These are phyloP conservation scores for Bungarus multicinctus DNA, from an alignment of 2,113 vertebrate genomes.

Conservation along the genomic window DNA sequence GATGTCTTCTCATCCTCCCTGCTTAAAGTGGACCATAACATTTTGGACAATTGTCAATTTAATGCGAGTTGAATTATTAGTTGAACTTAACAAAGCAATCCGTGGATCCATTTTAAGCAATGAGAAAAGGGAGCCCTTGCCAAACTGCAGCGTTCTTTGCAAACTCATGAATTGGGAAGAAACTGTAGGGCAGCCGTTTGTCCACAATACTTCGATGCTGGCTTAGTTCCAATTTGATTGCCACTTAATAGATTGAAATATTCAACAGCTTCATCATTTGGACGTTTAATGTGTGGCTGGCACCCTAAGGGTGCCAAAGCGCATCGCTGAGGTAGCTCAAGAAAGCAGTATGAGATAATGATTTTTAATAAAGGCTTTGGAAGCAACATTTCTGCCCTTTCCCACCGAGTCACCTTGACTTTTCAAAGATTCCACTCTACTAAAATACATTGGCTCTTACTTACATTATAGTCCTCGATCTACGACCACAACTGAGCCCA, in stretches of 20 bases:
- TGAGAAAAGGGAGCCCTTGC: neutral
- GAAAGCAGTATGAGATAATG: neutral
- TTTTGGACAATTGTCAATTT: accelerated
- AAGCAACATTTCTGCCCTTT: neutral
- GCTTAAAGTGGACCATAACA: neutral
- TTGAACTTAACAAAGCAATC: neutral
- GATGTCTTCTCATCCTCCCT: neutral
- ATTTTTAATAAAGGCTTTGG: neutral
- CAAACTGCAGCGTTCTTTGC: neutral
- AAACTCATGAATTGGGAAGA: neutral
- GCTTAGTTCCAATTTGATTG: neutral
- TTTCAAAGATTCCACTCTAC: neutral
- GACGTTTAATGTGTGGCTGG: neutral
- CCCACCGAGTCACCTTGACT: neutral
- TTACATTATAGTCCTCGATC: too few species aligned
- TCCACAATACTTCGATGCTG: accelerated
- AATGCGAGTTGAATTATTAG: accelerated
- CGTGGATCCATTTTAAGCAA: neutral
- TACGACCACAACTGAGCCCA: too few species aligned
- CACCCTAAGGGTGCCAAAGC: neutral
- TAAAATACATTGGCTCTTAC: accelerated
- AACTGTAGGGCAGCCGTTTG: accelerated
- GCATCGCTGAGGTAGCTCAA: neutral
- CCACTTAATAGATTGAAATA: neutral
- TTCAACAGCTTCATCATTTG: neutral